These are phyloP conservation scores for Passer domesticus DNA, from an alignment of 2,113 vertebrate genomes.

Conservation along the genomic window DNA sequence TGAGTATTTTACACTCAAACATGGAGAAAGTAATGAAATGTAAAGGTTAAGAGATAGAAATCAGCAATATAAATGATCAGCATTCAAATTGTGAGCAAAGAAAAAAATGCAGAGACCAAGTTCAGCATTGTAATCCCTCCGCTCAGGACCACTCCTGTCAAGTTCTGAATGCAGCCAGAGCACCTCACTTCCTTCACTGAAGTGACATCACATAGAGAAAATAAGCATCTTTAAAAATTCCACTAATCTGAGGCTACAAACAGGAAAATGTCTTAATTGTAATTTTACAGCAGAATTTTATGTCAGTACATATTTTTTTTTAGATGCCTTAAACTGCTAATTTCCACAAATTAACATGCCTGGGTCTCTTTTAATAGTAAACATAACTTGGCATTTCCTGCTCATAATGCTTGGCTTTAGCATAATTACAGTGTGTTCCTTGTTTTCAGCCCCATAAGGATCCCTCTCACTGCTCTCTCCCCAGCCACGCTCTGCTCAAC, in stretches of 20 bases:
- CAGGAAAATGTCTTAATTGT: neutral
- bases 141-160: neutral
- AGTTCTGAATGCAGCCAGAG: neutral
- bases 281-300: constrained; percentile 12
- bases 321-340: constrained; percentile 26
- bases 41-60: neutral
- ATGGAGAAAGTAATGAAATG: neutral
- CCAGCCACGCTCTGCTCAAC: neutral
- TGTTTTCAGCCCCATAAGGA: neutral
- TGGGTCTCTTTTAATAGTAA: constrained; percentile 24
- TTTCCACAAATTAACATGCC: constrained; percentile 41
- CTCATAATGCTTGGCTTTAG: neutral
- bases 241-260: constrained; percentile 16
- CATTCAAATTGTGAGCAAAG: neutral
- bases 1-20: neutral
- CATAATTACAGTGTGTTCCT: constrained; percentile 4
- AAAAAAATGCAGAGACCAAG: neutral
- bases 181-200: neutral
- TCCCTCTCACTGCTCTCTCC: neutral
- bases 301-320: neutral
- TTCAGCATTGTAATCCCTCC: neutral
- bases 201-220: neutral
- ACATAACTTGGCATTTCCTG: constrained; percentile 31
- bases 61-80: neutral
- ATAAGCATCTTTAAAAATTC: neutral